Conservation (phyloP, 2,113 vertebrate genomes). For the Hippocampus barbouri region DNA sequence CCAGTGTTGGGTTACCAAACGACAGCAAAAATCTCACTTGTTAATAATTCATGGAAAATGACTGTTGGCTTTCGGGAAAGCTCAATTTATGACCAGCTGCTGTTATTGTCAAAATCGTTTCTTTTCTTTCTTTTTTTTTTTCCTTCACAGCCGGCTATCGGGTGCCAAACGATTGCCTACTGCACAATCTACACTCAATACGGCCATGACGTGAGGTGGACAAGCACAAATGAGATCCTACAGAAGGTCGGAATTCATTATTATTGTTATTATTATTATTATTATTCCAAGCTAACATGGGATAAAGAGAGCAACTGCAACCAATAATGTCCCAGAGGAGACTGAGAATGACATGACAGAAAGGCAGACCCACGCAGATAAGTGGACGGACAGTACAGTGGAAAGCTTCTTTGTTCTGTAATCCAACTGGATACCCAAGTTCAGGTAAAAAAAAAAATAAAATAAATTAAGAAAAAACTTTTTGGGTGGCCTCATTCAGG, state of each 20-base stretch:
- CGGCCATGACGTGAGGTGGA: neutral
- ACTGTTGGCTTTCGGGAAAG: neutral
- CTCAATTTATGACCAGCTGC: constrained; percentile 1
- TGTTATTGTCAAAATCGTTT: neutral
- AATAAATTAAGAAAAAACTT: constrained; percentile 7
- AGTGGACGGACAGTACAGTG: too few relatives aligned
- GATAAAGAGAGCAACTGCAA: too few relatives aligned
- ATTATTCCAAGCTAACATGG: too few relatives aligned
- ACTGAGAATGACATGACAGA: too few relatives aligned
- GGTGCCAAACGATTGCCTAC: neutral
- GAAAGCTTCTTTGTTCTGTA: too few relatives aligned
- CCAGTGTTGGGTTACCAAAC: neutral
- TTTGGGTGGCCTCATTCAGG: constrained; percentile 15
- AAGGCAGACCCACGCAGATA: too few relatives aligned
- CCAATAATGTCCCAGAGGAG: too few relatives aligned
- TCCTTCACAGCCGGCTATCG: neutral
- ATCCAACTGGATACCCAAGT: neutral
- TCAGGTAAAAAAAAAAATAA: neutral
- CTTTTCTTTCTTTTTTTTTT: too few relatives aligned
- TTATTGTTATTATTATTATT: too few relatives aligned
- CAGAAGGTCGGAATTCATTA: neutral
- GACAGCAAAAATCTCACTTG: neutral
- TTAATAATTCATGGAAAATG: neutral
- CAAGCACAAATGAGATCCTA: neutral
- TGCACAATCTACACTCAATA: neutral